phyloP scores from a whole-genome alignment of 2,113 vertebrate genomes.

The Hepsetus odoe region DNA sequence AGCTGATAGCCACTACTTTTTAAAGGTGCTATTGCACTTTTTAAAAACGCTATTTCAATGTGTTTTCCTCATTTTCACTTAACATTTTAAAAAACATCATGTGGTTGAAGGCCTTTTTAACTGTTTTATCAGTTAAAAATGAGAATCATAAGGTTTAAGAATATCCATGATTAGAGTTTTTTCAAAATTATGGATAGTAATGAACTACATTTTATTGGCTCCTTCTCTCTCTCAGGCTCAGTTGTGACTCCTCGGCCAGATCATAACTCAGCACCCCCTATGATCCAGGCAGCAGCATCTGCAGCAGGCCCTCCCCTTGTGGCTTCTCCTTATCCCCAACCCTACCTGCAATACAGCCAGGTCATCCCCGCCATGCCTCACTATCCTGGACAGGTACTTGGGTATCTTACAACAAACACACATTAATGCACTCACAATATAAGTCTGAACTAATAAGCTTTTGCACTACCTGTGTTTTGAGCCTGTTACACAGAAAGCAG shows the following conservation, averaged over 20 bases:
- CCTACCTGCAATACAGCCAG: constrained; percentile 89
- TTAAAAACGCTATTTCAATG: no score
- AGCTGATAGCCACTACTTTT: no score
- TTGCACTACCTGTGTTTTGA: background rate
- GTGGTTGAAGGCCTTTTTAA: no score
- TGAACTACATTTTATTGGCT: no score
- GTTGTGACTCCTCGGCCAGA: constrained; percentile 82
- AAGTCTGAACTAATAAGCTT: no score
- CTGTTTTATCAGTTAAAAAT: no score
- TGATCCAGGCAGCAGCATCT: constrained; percentile 85
- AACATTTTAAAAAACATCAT: no score
- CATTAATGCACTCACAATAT: background rate
- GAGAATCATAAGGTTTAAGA: no score
- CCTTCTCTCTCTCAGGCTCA: constrained; percentile 69
- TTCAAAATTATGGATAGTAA: no score
- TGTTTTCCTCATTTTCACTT: no score
- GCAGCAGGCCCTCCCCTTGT: constrained; percentile 86
- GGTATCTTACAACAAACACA: background rate
- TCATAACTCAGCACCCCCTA: constrained; percentile 81
- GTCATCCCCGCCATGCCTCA: constrained; percentile 88
- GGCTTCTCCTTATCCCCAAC: constrained; percentile 84
- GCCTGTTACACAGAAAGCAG: background rate
- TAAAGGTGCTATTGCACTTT: no score
- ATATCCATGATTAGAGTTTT: background rate
- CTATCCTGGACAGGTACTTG: constrained; percentile 83